Percentiles rank a stretch among this genome's conserved stretches.
Evolutionary conservation across 2,797 vertebrate genomes (phyloP).

Genomic region (Spea hammondii): DNA sequence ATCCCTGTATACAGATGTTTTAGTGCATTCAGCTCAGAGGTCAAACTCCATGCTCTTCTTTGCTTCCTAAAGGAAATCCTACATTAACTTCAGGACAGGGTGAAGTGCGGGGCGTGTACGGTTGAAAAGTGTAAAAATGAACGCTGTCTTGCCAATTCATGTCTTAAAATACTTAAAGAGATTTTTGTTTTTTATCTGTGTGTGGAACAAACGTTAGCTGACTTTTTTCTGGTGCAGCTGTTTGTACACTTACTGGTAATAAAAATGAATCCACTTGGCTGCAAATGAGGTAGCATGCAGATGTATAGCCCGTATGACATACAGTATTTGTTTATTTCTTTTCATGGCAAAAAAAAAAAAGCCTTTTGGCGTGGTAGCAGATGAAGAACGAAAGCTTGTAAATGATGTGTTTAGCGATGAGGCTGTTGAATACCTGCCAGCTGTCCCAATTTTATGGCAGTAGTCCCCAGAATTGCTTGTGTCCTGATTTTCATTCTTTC

Average conservation of each 20-base stretch:
- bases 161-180: conserved; percentile 52
- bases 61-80: conserved; percentile 50
- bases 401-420: background rate
- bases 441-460: background rate
- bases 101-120: conserved; percentile 46
- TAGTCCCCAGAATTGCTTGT: no score
- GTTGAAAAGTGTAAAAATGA: conserved; percentile 50
- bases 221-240: conserved; percentile 46
- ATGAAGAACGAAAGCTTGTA: background rate
- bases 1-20: conserved; percentile 51
- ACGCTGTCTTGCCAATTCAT: conserved; percentile 48
- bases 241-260: conserved; percentile 32
- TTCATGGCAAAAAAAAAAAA: background rate
- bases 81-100: conserved; percentile 42
- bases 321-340: background rate
- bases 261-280: conserved; percentile 31
- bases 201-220: conserved; percentile 46
- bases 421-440: background rate
- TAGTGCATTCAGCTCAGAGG: conserved; percentile 33
- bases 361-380: background rate
- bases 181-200: conserved; percentile 36
- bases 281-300: conserved; percentile 6
- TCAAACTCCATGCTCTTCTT: conserved; percentile 37
- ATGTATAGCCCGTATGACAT: background rate
- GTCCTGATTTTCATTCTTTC: no score